Percentiles rank a stretch among this genome's conserved stretches.
These are phyloP conservation scores for Drosophila limbata DNA, from an alignment of 2,888 invertebrate genomes.

Conservation along the genomic window DNA sequence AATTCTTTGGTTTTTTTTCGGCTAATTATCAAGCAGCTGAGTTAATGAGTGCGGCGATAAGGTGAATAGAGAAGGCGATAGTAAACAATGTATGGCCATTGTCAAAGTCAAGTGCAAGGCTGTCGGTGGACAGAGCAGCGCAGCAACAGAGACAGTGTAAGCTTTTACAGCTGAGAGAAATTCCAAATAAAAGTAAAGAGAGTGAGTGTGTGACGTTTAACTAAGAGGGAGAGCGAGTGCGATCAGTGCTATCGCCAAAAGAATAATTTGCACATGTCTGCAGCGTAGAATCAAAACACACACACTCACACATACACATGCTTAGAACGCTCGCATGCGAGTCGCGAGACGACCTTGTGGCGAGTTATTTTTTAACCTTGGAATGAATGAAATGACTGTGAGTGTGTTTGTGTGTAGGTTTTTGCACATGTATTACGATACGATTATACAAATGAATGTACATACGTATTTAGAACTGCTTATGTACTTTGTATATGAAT, in stretches of 20 bases:
- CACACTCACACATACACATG: conserved; percentile 23
- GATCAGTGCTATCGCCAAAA: conserved; percentile 37
- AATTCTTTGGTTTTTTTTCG: conserved; percentile 15
- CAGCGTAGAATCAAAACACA: conserved; percentile 51
- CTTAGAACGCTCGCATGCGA: conserved; percentile 57
- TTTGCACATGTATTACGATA: conserved; percentile 48
- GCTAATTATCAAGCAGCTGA: conserved; percentile 53
- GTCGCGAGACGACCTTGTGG: conserved; percentile 83
- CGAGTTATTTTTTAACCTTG: conserved; percentile 86
- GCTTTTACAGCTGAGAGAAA: conserved; percentile 17
- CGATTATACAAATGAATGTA: conserved; percentile 27
- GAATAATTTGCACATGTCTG: conserved; percentile 67
- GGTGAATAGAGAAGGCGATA: conserved; percentile 40
- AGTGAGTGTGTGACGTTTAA: neutral
- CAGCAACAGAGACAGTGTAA: conserved; percentile 9
- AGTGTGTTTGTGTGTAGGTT: conserved; percentile 29
- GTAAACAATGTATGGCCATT: conserved; percentile 48
- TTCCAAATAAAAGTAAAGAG: neutral
- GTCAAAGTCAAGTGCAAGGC: conserved; percentile 78
- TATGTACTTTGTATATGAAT: conserved; percentile 48
- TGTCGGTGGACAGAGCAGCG: conserved; percentile 13
- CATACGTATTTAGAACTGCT: conserved; percentile 19
- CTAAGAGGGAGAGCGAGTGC: conserved; percentile 12
- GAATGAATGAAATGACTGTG: conserved; percentile 67
- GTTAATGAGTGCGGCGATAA: conserved; percentile 49